These are phyloP conservation scores for Pocillopora damicornis DNA, from an alignment of 64 coral and sea anemone genomes.

Conservation along the genomic window DNA sequence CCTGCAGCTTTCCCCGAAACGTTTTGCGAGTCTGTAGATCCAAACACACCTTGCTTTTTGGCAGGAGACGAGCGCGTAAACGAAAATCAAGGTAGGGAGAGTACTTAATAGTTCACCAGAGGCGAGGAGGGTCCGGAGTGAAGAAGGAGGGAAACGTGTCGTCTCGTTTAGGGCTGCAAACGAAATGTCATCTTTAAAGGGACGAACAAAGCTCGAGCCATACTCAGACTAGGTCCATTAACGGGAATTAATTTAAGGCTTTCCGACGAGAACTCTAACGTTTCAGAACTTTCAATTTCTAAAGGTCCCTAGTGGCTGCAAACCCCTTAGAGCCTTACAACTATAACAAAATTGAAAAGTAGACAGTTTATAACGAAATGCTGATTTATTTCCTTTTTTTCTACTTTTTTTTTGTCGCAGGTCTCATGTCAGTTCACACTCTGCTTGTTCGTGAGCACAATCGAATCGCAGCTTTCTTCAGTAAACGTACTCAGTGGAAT, in stretches of 20 bases:
- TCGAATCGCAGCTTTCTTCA: not conserved
- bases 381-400: too few relatives aligned
- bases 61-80: slow-evolving; percentile 37
- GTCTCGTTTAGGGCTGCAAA: not conserved
- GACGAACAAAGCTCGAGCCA: too few relatives aligned
- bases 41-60: slow-evolving; percentile 30
- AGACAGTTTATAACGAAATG: too few relatives aligned
- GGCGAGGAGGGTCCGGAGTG: not conserved
- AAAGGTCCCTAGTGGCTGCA: too few relatives aligned
- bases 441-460: slow-evolving; percentile 32
- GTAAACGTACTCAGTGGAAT: not conserved
- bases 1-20: not conserved
- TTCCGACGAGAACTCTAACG: too few relatives aligned
- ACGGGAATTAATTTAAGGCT: too few relatives aligned
- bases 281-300: too few relatives aligned
- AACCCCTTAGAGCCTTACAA: too few relatives aligned
- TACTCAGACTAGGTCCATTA: too few relatives aligned
- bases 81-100: slow-evolving; percentile 38
- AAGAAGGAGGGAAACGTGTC: not conserved
- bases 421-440: slow-evolving; percentile 39
- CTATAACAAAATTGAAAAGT: not conserved
- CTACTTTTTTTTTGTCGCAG: not conserved
- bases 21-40: slow-evolving; percentile 18
- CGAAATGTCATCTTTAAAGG: too few relatives aligned
- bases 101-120: too few relatives aligned